These are phyloP conservation scores for Palythoa grandiflora DNA, from an alignment of 92 coral and sea anemone species.

Conservation along the genomic window DNA sequence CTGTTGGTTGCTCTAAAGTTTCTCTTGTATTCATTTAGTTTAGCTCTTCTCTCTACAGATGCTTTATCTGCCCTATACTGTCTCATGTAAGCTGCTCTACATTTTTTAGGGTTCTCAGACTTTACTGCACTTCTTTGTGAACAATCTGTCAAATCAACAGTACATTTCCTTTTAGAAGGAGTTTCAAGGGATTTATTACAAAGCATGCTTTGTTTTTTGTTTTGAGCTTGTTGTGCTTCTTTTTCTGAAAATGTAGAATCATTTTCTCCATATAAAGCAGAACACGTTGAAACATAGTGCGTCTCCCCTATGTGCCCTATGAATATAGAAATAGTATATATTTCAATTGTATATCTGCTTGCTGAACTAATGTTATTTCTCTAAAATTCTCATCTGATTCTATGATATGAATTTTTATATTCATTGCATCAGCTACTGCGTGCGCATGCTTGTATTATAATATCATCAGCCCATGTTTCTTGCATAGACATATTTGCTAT, in stretches of 20 bases:
- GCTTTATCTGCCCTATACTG: conserved; percentile 27
- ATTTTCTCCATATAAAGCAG: background rate
- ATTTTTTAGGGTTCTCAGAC: background rate
- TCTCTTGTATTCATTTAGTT: conserved; percentile 36
- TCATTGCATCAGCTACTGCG: conserved; percentile 40
- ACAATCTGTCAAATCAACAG: too few relatives aligned
- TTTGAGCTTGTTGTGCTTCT: too few relatives aligned
- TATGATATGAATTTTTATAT: background rate
- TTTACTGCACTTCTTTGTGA: background rate
- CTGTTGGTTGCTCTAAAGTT: conserved; percentile 32
- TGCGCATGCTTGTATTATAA: background rate
- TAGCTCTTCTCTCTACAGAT: conserved; percentile 28
- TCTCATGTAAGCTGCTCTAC: conserved; percentile 20
- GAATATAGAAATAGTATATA: background rate
- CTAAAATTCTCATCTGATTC: conserved; percentile 11
- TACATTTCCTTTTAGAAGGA: too few relatives aligned
- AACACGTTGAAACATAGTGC: background rate
- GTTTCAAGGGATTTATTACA: too few relatives aligned
- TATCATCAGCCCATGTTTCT: too few relatives aligned
- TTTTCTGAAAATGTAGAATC: background rate
- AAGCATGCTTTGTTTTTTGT: too few relatives aligned
- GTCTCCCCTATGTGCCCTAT: conserved; percentile 19
- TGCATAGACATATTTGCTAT: background rate
- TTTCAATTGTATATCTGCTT: background rate
- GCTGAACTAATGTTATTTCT: conserved; percentile 2